phyloP scores from a whole-genome alignment of 2,113 vertebrate genomes.

The Riparia riparia region DNA sequence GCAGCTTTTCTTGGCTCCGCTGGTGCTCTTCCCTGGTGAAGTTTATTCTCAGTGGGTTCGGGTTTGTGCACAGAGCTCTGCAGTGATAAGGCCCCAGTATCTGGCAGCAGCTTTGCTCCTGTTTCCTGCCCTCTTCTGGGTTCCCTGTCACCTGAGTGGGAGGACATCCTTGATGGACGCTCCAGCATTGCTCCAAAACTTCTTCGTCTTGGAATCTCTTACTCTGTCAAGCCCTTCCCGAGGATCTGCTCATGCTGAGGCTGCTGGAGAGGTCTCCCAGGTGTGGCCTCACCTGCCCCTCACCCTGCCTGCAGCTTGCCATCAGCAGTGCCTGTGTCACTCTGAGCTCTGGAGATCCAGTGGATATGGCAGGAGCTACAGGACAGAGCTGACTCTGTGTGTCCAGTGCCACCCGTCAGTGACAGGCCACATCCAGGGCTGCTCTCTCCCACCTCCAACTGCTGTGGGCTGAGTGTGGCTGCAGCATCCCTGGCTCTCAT shows the following conservation, averaged over 20 bases:
- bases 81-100: fast-evolving
- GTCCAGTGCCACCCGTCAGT: background rate
- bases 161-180: fast-evolving
- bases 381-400: background rate
- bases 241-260: background rate
- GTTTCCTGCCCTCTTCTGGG: background rate
- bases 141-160: fast-evolving
- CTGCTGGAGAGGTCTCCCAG: background rate
- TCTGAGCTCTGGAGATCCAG: background rate
- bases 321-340: background rate
- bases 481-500: background rate
- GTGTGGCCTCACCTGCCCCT: background rate
- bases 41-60: fast-evolving
- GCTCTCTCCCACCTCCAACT: background rate
- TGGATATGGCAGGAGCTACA: fast-evolving
- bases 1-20: background rate
- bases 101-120: background rate
- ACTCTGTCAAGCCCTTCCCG: background rate
- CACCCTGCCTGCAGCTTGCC: background rate
- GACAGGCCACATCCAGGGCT: background rate
- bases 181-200: background rate
- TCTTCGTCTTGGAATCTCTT: background rate
- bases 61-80: background rate
- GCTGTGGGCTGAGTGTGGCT: background rate
- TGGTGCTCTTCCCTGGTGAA: background rate